phyloP scores from a whole-genome alignment of 2,888 invertebrate species.

The Himalopsyche tibetana region DNA sequence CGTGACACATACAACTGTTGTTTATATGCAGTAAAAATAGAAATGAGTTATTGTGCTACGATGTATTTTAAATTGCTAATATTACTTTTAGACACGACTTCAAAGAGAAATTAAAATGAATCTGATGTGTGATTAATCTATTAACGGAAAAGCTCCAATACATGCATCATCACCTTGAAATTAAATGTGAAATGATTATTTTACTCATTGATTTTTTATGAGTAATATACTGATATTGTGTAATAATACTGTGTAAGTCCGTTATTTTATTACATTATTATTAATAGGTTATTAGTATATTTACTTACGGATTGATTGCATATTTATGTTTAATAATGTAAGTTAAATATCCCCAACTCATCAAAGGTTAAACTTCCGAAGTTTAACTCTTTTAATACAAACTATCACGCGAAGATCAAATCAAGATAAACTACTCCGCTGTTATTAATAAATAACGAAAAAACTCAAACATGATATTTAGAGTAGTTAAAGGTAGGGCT shows the following conservation, averaged over 20 bases:
- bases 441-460: no score
- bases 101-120: background rate
- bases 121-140: background rate
- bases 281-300: background rate
- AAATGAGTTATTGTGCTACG: background rate
- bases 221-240: background rate
- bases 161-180: background rate
- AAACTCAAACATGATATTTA: no score
- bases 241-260: background rate
- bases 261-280: no score
- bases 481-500: no score
- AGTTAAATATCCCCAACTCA: no score
- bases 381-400: no score
- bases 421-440: no score
- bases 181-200: background rate
- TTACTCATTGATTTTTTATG: background rate
- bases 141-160: background rate
- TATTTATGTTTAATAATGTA: no score
- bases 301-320: background rate
- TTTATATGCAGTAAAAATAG: no score
- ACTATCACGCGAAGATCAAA: no score
- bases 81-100: background rate
- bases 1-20: no score
- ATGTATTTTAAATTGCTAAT: background rate
- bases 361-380: no score